Evolutionary conservation across 1,140 invertebrate species (phyloP).

Genomic region (Drosophila busckii): DNA sequence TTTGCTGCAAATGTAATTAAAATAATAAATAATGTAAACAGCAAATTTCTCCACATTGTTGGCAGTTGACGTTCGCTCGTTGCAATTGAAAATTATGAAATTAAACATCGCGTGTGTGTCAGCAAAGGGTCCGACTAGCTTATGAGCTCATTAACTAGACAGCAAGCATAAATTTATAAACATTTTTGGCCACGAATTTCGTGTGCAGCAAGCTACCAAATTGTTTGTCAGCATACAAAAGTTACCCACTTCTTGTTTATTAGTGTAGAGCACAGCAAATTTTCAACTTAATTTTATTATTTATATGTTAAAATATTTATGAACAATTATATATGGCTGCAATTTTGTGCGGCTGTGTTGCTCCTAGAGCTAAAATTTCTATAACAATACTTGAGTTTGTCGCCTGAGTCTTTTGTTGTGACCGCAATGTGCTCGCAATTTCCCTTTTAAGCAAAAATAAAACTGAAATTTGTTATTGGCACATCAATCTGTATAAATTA

Average conservation of each 20-base stretch:
- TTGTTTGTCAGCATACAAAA: too few species aligned
- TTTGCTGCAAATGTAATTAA: constrained; percentile 47
- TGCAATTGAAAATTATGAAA: constrained; percentile 12
- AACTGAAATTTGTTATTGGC: constrained; percentile 38
- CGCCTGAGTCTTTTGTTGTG: constrained; percentile 29
- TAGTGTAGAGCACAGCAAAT: constrained; percentile 52
- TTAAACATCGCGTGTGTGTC: constrained; percentile 55
- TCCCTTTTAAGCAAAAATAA: constrained; percentile 23
- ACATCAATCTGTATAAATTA: constrained; percentile 71
- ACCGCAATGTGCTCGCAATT: constrained; percentile 17
- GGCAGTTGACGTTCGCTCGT: neutral
- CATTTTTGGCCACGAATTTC: constrained; percentile 64
- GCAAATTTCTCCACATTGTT: constrained; percentile 29
- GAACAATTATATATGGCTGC: constrained; percentile 50
- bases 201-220: constrained; percentile 19
- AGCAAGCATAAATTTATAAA: constrained; percentile 49
- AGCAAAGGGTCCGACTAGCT: constrained; percentile 22
- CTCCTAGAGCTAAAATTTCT: too few species aligned
- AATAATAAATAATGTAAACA: constrained; percentile 55
- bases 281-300: constrained; percentile 43
- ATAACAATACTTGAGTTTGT: too few species aligned
- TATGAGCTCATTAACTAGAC: constrained; percentile 23
- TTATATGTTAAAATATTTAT: constrained; percentile 67
- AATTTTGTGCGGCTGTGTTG: constrained; percentile 17
- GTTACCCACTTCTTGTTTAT: constrained; percentile 27